Evolutionary conservation across 2,113 vertebrate species (phyloP).

Genomic region (Ursus arctos): DNA sequence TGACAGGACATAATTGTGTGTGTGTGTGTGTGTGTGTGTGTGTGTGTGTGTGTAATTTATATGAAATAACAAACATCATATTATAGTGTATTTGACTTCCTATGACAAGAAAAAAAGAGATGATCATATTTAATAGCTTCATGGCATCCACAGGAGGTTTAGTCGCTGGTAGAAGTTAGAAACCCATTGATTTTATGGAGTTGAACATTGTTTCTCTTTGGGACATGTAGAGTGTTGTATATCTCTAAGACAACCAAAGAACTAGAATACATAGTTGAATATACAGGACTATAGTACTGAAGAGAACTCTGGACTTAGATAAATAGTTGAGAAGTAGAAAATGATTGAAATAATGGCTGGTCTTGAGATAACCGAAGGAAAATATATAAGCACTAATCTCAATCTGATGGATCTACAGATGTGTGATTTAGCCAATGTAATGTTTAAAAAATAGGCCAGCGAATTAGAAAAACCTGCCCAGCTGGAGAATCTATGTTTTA

Average conservation of each 20-base stretch:
- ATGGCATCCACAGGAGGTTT: background rate
- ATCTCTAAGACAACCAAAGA: background rate
- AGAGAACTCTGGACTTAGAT: background rate
- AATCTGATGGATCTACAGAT: background rate
- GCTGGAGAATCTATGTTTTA: background rate
- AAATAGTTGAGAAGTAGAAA: background rate
- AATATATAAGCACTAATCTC: background rate
- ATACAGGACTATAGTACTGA: background rate
- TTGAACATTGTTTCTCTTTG: background rate
- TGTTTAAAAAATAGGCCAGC: background rate
- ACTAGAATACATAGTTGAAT: background rate
- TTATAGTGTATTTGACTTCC: background rate
- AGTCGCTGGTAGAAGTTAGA: background rate
- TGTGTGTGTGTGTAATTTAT: background rate
- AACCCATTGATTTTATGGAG: background rate
- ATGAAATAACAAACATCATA: background rate
- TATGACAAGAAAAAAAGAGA: background rate
- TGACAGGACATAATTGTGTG: background rate
- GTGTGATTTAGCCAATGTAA: background rate
- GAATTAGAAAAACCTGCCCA: background rate
- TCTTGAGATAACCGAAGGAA: background rate
- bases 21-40: background rate
- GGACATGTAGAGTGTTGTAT: background rate
- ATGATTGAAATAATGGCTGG: background rate
- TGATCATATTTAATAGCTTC: background rate